These are phyloP conservation scores for Porites divaricata DNA, from an alignment of 92 coral and sea anemone species.

Conservation along the genomic window DNA sequence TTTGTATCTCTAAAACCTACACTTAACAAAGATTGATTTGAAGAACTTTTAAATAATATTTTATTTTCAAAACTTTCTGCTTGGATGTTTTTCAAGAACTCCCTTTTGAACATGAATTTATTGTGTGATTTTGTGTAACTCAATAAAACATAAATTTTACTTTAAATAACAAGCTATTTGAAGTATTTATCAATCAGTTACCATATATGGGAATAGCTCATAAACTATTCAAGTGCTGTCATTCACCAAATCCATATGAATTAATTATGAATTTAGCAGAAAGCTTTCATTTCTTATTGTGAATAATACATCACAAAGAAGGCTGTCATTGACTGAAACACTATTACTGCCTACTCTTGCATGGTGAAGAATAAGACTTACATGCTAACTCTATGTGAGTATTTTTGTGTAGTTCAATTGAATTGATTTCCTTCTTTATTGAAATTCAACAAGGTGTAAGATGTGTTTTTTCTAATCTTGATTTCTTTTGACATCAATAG, in stretches of 20 bases:
- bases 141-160: too few relatives aligned
- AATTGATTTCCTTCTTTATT: background rate
- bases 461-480: background rate
- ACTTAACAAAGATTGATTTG: too few relatives aligned
- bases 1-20: too few relatives aligned
- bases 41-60: too few relatives aligned
- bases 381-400: constrained; percentile 9
- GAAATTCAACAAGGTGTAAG: background rate
- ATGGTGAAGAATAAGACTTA: background rate
- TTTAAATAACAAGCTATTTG: background rate
- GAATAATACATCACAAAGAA: constrained; percentile 32
- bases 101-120: too few relatives aligned
- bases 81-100: too few relatives aligned
- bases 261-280: constrained; percentile 27
- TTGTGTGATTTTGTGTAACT: too few relatives aligned
- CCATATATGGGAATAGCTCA: background rate
- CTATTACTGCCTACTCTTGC: background rate
- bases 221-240: constrained; percentile 8
- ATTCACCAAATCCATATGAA: constrained; percentile 22
- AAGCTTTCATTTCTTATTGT: constrained; percentile 21
- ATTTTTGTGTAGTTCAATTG: background rate
- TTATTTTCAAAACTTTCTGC: too few relatives aligned
- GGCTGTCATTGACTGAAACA: constrained; percentile 28
- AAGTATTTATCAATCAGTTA: background rate
- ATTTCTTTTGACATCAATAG: background rate